Evolutionary conservation across 2,797 vertebrate genomes (phyloP).

Genomic region (Myoxocephalus aenaeus): DNA sequence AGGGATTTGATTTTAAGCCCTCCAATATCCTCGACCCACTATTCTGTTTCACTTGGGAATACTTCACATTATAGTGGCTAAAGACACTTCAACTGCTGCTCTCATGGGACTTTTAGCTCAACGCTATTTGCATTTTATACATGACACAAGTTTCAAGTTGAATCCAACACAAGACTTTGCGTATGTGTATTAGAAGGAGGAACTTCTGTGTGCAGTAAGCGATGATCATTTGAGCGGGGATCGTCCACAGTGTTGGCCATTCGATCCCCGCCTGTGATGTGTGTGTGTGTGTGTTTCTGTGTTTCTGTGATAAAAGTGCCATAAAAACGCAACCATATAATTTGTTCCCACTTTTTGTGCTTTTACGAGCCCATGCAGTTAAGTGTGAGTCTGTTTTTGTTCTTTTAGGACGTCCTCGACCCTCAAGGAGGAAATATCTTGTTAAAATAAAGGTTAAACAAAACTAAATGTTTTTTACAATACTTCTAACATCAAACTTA

Average conservation of each 20-base stretch:
- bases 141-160: not conserved
- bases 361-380: not conserved
- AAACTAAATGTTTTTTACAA: not conserved
- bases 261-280: not conserved
- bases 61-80: not conserved
- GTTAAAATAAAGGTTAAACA: not conserved
- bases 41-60: not conserved
- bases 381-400: not conserved
- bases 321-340: not conserved
- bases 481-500: not conserved
- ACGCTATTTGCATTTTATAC: not conserved
- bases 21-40: not conserved
- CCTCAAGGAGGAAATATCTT: not conserved
- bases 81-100: not conserved
- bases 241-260: not conserved
- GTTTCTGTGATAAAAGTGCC: not conserved
- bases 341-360: not conserved
- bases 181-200: not conserved
- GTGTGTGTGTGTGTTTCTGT: not conserved
- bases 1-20: not conserved
- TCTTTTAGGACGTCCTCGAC: not conserved
- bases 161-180: not conserved
- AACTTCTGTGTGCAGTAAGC: not conserved
- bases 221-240: constrained; percentile 8
- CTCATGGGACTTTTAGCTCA: not conserved